Base-by-base conservation (phyloP, 2,797 vertebrate genomes). In the Streptopelia turtur region DNA sequence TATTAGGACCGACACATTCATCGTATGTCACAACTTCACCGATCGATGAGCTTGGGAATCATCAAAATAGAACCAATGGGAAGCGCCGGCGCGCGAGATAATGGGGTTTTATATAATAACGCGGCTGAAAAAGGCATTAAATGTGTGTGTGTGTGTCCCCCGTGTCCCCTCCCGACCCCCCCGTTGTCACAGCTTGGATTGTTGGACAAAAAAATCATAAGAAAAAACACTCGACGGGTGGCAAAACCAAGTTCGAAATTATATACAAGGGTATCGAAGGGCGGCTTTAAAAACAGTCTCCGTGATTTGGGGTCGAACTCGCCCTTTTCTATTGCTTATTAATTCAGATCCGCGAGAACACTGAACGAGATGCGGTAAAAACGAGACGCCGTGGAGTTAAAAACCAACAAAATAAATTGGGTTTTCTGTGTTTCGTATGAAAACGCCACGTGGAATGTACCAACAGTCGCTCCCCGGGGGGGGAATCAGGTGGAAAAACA, bases 361-460 rank as follows among this genome's bases (percentile, higher is more conserved):
- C 97, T 97, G 81, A 93, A 96, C 93, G 92, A 45, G 96, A 97
- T 96, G 97, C 94, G 93, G 94, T 98, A 97, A 97, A 96, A 98
- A 98, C 83, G 97, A 98, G 97, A 98, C 94, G 86, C 89, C 7
- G 92, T 97, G 98, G 97, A 97, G 65, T 3, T 50, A 66, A 87
- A 59, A 66, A 75, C 50, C 27, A 9, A 27, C 30, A 53, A 53
- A 39, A 27, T 97, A 96, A 96, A 97, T 96, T 96, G 88, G 41
- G 15, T 17, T 41, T 41, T 41, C 39, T 45, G 18, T 45, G 43
- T 45, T 45, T 20, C 6, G 66, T 96, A 95, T 90, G 98, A 97
- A 76, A 98, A 97, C 96, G 79, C 94, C 97, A 96, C 91, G 97
- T 98, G 98, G 98, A 98, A 98, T 98, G 98, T 98, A 98, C 96